Percentiles rank a stretch among this genome's conserved stretches.
Evolutionary conservation across 2,113 vertebrate species (phyloP).

Genomic region (Orientallactaga bullata): DNA sequence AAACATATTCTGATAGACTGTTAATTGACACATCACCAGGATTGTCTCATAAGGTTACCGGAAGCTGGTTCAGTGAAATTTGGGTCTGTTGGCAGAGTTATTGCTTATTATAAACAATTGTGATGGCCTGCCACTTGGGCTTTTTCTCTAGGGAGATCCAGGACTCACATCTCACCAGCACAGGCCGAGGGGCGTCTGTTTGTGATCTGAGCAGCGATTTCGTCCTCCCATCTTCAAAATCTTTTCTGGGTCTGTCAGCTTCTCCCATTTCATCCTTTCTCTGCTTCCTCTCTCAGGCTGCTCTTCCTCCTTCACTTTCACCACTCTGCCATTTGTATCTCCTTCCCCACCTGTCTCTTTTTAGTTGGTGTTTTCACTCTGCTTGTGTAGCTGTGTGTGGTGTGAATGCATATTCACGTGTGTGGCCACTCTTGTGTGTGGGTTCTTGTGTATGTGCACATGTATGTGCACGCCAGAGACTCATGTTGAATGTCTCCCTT

Average conservation of each 20-base stretch:
- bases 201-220: neutral
- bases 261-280: neutral
- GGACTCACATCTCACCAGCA: neutral
- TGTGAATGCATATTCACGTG: no score
- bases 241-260: neutral
- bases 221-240: neutral
- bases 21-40: conserved; percentile 5
- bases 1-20: conserved; percentile 37
- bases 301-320: neutral
- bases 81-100: conserved; percentile 6
- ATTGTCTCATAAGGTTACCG: neutral
- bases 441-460: no score
- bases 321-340: neutral
- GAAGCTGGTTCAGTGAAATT: conserved; percentile 62
- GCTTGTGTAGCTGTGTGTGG: no score
- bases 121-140: neutral
- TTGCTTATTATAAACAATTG: conserved; percentile 35
- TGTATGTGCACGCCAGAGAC: no score
- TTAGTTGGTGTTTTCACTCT: no score
- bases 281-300: neutral
- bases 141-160: neutral
- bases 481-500: no score
- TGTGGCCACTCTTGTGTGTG: no score
- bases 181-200: neutral
- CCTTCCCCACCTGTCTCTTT: neutral